Conservation (phyloP, 2,888 invertebrate species). For the Leptopilina drosophilae region DNA sequence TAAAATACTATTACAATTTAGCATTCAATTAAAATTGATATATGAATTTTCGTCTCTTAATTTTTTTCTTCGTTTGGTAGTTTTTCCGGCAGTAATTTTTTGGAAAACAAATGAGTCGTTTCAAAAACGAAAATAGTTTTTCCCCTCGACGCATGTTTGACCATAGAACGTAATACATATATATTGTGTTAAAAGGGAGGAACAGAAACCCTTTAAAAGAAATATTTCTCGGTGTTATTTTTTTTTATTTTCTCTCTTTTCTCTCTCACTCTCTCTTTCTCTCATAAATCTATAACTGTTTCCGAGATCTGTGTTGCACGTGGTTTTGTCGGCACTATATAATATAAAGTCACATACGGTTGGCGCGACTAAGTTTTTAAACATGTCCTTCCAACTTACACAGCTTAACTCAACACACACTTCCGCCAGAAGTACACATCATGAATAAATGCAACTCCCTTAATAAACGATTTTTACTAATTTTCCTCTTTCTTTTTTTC, state of each 20-base stretch:
- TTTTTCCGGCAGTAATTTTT: slow-evolving; percentile 6
- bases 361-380: slow-evolving; percentile 29
- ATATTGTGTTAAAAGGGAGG: background rate
- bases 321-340: slow-evolving; percentile 50
- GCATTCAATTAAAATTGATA: background rate
- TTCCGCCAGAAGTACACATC: slow-evolving; percentile 21
- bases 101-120: slow-evolving; percentile 1
- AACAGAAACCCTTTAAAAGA: slow-evolving; percentile 19
- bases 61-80: background rate
- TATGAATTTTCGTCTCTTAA: background rate
- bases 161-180: background rate
- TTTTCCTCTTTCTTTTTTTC: background rate
- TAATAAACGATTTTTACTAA: slow-evolving; percentile 4
- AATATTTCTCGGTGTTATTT: background rate
- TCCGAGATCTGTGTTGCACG: slow-evolving; percentile 53
- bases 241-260: background rate
- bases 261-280: background rate
- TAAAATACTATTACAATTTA: background rate
- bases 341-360: slow-evolving; percentile 46
- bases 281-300: slow-evolving; percentile 52
- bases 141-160: background rate
- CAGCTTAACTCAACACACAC: slow-evolving; percentile 28
- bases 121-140: background rate
- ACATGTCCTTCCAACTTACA: slow-evolving; percentile 15
- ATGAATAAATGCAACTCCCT: slow-evolving; percentile 4